Conservation (phyloP, 2,888 invertebrate genomes). For the Teleiodes luculella region DNA sequence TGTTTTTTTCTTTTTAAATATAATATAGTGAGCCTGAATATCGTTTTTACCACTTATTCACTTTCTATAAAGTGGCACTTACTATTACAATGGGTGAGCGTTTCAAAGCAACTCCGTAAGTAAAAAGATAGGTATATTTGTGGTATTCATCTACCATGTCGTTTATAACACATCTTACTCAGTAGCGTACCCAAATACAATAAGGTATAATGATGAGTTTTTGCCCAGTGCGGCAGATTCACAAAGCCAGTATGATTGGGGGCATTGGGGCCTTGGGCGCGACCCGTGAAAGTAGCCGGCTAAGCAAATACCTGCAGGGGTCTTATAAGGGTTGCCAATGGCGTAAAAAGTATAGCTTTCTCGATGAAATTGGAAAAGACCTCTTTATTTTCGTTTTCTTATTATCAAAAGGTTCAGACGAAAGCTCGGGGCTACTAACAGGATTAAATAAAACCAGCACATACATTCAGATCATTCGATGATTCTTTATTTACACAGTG, state of each 20-base stretch:
- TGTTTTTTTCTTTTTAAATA: no score
- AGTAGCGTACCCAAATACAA: no score
- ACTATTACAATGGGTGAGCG: no score
- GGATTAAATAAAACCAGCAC: conserved; percentile 51
- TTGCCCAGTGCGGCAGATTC: not conserved
- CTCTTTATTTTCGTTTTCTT: not conserved
- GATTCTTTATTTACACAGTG: conserved; percentile 75
- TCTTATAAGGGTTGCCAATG: not conserved
- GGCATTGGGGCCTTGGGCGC: not conserved
- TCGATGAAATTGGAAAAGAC: not conserved
- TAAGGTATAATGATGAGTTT: not conserved
- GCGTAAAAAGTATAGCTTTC: not conserved
- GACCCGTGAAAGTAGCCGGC: conserved; percentile 2
- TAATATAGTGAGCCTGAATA: no score
- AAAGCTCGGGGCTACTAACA: not conserved
- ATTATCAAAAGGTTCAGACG: not conserved
- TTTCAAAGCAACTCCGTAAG: no score
- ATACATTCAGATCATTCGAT: conserved; percentile 76
- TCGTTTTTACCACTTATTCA: no score
- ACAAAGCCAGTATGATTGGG: conserved; percentile 4
- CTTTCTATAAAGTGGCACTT: no score
- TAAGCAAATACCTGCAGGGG: conserved; percentile 8
- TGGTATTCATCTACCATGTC: no score
- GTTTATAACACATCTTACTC: no score
- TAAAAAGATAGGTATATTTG: no score